phyloP scores from a whole-genome alignment of 64 coral and sea anemone species.

The Platygyra sinensis region DNA sequence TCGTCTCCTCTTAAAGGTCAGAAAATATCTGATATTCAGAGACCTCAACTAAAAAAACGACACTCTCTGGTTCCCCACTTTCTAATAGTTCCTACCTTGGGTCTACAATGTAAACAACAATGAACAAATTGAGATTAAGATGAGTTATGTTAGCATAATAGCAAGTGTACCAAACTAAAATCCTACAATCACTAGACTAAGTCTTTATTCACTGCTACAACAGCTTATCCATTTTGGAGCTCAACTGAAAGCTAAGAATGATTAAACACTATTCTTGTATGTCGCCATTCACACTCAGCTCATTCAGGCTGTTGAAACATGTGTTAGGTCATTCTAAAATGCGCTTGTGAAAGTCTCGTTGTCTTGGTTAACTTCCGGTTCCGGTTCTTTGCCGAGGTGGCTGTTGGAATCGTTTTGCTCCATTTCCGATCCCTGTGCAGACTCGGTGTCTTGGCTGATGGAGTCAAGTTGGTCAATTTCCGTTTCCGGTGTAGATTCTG shows the following conservation, averaged over 20 bases:
- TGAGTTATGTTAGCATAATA: not conserved
- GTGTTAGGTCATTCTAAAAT: not conserved
- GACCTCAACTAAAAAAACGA: not conserved
- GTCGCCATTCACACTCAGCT: not conserved
- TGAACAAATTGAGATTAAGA: not conserved
- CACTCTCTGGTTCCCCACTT: not conserved
- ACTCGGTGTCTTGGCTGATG: not conserved
- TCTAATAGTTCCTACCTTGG: not conserved
- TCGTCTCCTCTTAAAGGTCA: no score
- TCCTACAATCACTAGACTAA: no score
- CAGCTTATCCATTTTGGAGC: no score
- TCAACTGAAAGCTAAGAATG: no score
- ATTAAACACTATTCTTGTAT: no score
- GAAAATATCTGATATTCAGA: no score
- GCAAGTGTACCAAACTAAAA: no score
- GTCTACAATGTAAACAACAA: not conserved
- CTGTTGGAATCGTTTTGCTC: no score
- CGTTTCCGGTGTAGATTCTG: not conserved
- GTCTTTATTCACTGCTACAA: no score
- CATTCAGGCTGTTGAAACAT: not conserved
- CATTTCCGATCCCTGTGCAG: not conserved
- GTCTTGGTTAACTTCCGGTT: not conserved
- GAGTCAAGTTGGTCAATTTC: not conserved
- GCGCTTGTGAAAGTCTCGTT: not conserved
- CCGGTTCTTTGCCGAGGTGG: not conserved